Conservation (phyloP, 2,113 vertebrate species). For the Pithys albifrons region DNA sequence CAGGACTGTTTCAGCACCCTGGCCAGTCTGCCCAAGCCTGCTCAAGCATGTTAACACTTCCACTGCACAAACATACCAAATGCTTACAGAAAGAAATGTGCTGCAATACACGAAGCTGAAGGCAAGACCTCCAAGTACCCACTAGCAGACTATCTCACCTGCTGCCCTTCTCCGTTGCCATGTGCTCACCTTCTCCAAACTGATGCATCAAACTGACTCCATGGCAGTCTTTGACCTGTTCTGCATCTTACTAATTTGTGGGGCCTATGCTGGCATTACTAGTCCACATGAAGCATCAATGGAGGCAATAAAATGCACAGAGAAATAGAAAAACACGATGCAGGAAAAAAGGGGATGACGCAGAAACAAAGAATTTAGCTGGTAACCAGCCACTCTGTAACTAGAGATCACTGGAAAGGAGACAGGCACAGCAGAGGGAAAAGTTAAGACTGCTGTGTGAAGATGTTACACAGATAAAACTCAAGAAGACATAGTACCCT, state of each 20-base stretch:
- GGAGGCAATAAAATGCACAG: background rate
- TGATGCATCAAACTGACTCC: background rate
- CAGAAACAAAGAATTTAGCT: background rate
- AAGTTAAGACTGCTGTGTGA: background rate
- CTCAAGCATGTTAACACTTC: background rate
- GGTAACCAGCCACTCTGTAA: background rate
- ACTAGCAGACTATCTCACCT: background rate
- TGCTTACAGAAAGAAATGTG: background rate
- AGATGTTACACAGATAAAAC: background rate
- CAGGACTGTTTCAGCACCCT: background rate
- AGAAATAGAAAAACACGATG: background rate
- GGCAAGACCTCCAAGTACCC: background rate
- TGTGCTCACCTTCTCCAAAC: background rate
- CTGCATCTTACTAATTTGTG: background rate
- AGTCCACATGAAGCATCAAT: background rate
- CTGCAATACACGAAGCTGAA: background rate
- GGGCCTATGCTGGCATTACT: background rate
- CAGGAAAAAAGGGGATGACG: background rate
- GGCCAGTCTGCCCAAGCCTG: background rate
- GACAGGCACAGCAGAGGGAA: background rate
- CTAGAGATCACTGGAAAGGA: background rate
- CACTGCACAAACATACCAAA: background rate
- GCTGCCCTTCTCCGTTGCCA: background rate
- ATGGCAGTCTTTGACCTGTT: background rate
- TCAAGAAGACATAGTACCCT: fast-evolving